Base-by-base conservation (phyloP, 2,113 vertebrate genomes). In the Atractosteus spatula region DNA sequence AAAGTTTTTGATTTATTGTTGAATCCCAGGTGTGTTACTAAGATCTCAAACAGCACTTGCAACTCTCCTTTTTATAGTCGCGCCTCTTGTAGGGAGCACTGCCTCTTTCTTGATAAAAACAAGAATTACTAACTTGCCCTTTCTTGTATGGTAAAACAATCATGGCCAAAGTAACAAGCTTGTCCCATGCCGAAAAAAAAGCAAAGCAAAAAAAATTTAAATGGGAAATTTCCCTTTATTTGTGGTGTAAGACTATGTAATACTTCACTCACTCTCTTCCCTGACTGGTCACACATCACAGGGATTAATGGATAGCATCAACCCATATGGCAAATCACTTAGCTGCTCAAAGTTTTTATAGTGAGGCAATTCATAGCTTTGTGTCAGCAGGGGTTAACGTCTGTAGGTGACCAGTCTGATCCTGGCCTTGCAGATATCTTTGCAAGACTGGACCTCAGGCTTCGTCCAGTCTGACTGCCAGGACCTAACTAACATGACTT, bases 301-400 rank as follows among this genome's bases (percentile, higher is more conserved):
- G 85, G 77, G 76, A 72, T 74, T 82, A 73, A 76, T 81, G 83
- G 85, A 86, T 84, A 80, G 81, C 80, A 82, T 72, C 77, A 41
- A 78, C 80, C 85, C 85, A 89, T 88, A 87, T 88, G 86, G 85
- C 84, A 83, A 73, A 87, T 86, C 85, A 88, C 84, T 90, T 87
- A 85, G 79, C 76, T 74, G 71, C 61, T 71, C 68, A 76, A 78
- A 75, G 76, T 76, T 84, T 87, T 86, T 79, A 86, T 84, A 87
- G 84, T 73, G 81, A 79, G 84, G 89, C 83, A 88, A 86, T 84
- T 75, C 77, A 81, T 85, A 71, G 80, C 83, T 69, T 78, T 78
- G 84, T 84, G 84, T 87, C 83, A 84, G 80, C 77, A 73, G 89
- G 86, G 86, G 85, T 88, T 85, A 86, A 75, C 73, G 79, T 86